Evolutionary conservation across 2,113 vertebrate species (phyloP).

Genomic region (Odocoileus hemionus): DNA sequence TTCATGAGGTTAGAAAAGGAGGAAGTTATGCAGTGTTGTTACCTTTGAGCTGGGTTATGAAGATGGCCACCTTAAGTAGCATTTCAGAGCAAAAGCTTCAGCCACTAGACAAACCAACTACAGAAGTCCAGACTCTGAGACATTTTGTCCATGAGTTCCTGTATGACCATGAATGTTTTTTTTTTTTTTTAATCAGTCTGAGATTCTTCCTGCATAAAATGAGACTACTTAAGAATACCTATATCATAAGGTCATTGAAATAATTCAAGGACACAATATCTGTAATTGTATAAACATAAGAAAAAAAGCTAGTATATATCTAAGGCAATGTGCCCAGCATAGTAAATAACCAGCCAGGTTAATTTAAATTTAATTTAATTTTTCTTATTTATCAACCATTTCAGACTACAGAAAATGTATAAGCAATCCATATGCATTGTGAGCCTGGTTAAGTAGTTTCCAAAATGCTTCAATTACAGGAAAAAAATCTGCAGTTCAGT

Average conservation of each 20-base stretch:
- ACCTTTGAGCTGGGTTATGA: not conserved
- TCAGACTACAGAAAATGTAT: not conserved
- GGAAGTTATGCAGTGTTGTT: not conserved
- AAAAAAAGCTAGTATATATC: not conserved
- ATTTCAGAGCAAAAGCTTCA: not conserved
- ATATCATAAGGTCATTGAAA: not conserved
- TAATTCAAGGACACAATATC: not conserved
- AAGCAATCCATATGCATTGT: not conserved
- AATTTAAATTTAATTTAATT: not conserved
- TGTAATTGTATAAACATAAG: not conserved
- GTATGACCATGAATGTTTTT: fast-evolving
- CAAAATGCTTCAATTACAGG: not conserved
- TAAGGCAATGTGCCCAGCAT: not conserved
- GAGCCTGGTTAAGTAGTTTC: not conserved
- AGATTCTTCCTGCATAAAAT: not conserved
- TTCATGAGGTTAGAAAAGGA: not conserved
- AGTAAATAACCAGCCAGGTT: not conserved
- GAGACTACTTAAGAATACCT: not conserved
- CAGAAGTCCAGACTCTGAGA: not conserved
- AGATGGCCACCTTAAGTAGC: fast-evolving
- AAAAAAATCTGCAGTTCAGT: not conserved
- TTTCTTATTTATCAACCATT: not conserved
- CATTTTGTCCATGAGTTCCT: not conserved
- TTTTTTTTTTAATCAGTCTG: not conserved
- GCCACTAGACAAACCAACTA: not conserved